phyloP scores from a whole-genome alignment of 2,888 invertebrate species.

The Tipula unca region DNA sequence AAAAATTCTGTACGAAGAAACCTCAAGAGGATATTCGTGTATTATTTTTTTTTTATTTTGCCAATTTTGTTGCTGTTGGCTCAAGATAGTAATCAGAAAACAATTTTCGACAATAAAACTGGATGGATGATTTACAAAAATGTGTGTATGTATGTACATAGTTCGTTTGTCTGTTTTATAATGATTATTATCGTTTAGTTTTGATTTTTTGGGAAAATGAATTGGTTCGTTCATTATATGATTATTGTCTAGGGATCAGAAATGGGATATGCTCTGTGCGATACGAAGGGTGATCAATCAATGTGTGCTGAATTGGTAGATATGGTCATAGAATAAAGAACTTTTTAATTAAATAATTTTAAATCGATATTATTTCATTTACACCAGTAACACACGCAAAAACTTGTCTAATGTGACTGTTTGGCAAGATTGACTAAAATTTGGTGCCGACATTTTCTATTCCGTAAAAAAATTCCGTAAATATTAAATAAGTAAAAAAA shows the following conservation, averaged over 20 bases:
- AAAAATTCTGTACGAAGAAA: neutral
- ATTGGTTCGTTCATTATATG: neutral
- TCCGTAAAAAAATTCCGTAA: too few species aligned
- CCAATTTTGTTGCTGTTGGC: neutral
- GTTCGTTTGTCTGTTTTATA: neutral
- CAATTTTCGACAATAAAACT: neutral
- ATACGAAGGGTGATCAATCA: neutral
- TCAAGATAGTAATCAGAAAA: slow-evolving; percentile 14
- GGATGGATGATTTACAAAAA: neutral
- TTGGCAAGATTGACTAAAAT: too few species aligned
- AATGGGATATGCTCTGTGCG: neutral
- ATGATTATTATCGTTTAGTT: neutral
- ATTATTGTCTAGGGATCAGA: neutral
- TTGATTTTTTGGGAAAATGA: neutral
- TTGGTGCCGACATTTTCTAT: too few species aligned
- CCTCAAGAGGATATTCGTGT: neutral
- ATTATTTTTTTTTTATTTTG: too few species aligned
- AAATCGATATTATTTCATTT: too few species aligned
- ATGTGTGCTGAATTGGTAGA: neutral
- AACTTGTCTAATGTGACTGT: too few species aligned
- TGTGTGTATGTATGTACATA: neutral
- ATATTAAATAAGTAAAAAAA: too few species aligned
- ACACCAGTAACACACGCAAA: too few species aligned
- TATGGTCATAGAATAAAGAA: neutral
- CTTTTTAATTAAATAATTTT: neutral